Conservation (phyloP, 2,113 vertebrate genomes). For the Triplophysa tibetana region DNA sequence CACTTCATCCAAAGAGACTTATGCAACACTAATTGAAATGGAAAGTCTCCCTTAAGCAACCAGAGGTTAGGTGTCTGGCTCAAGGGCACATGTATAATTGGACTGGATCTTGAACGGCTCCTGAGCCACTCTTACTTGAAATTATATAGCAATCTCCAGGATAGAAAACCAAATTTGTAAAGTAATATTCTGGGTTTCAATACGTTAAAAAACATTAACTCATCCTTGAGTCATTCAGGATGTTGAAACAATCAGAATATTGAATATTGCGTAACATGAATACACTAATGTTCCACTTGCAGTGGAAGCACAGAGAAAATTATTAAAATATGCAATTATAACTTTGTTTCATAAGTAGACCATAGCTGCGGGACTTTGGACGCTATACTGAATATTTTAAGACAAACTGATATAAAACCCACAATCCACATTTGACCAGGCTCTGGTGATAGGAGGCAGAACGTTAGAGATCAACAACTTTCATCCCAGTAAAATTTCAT, state of each 20-base stretch:
- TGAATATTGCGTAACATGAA: no score
- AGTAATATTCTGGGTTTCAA: neutral
- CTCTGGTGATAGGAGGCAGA: no score
- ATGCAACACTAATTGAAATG: neutral
- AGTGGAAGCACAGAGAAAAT: no score
- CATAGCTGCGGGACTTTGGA: no score
- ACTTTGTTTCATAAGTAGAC: neutral
- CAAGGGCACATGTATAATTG: conserved; percentile 28
- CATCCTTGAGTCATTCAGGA: neutral
- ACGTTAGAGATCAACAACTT: no score
- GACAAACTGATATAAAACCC: no score
- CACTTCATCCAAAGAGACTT: conserved; percentile 25
- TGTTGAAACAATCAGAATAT: neutral
- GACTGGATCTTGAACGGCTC: conserved; percentile 11
- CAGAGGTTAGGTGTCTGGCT: conserved; percentile 14
- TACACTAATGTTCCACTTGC: no score
- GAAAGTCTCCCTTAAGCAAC: conserved; percentile 9
- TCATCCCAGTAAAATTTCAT: no score
- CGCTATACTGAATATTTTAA: no score
- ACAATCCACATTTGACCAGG: no score
- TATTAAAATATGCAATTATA: neutral
- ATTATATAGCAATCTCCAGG: neutral
- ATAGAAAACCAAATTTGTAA: neutral
- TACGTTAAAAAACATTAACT: no score
- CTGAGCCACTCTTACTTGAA: neutral